phyloP scores from a whole-genome alignment of 2,888 invertebrate species.

The Byasa hedistus region DNA sequence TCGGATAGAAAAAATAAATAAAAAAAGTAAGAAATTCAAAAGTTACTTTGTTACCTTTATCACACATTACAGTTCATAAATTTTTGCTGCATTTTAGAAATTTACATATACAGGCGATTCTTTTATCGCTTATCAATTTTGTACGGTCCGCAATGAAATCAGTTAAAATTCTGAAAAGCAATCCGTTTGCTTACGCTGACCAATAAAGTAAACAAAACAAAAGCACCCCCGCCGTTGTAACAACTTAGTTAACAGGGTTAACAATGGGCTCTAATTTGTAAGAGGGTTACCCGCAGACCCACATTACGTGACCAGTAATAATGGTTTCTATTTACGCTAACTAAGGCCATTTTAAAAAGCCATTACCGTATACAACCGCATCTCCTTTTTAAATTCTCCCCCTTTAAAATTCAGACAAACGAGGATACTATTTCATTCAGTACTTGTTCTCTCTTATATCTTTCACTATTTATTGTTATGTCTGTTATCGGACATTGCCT shows the following conservation, averaged over 20 bases:
- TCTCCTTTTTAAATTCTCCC: neutral
- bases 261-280: constrained; percentile 33
- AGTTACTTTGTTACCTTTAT: too few relatives aligned
- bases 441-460: too few relatives aligned
- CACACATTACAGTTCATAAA: too few relatives aligned
- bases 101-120: neutral
- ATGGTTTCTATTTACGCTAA: constrained; percentile 18
- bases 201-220: constrained; percentile 18
- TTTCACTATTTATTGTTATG: too few relatives aligned
- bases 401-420: too few relatives aligned
- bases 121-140: neutral
- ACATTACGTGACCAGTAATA: constrained; percentile 29
- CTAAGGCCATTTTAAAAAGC: constrained; percentile 15
- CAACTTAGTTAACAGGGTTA: constrained; percentile 30
- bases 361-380: neutral
- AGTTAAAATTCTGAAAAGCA: neutral
- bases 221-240: constrained; percentile 10
- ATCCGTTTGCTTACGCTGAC: neutral
- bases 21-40: too few relatives aligned
- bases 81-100: too few relatives aligned
- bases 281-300: constrained; percentile 32
- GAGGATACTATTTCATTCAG: too few relatives aligned
- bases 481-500: too few relatives aligned
- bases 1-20: too few relatives aligned
- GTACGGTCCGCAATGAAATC: neutral